Conservation (phyloP, 2,797 vertebrate genomes). For the Sebastes oblongus region DNA sequence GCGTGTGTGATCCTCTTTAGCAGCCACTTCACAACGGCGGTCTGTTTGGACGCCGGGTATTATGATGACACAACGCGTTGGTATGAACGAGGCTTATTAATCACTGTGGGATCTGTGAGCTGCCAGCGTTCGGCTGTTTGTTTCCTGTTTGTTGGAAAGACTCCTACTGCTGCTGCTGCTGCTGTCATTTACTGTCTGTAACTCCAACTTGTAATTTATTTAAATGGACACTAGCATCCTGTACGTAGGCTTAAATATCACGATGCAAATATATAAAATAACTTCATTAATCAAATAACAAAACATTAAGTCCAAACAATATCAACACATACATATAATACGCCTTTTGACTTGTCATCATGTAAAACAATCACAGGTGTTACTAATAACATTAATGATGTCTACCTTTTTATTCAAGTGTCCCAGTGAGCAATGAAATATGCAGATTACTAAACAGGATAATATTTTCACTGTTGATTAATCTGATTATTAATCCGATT, state of each 20-base stretch:
- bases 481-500: no score
- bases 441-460: neutral
- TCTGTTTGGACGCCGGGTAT: neutral
- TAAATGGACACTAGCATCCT: neutral
- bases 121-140: neutral
- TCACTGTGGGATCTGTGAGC: neutral
- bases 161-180: neutral
- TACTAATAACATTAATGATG: neutral
- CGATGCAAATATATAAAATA: neutral
- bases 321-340: neutral
- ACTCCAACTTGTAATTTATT: neutral
- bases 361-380: no score
- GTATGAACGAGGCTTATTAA: conserved; percentile 24
- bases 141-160: neutral
- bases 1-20: conserved; percentile 36
- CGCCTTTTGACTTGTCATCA: no score
- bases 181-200: neutral
- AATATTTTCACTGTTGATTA: no score
- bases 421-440: neutral
- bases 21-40: neutral
- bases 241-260: neutral
- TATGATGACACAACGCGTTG: conserved; percentile 10
- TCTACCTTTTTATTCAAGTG: neutral
- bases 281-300: neutral
- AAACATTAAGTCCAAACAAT: neutral